Evolutionary conservation across 2,113 vertebrate species (phyloP), one percentile per base, ranked within the genome.

Genomic region (Hemichromis elongatus): DNA sequence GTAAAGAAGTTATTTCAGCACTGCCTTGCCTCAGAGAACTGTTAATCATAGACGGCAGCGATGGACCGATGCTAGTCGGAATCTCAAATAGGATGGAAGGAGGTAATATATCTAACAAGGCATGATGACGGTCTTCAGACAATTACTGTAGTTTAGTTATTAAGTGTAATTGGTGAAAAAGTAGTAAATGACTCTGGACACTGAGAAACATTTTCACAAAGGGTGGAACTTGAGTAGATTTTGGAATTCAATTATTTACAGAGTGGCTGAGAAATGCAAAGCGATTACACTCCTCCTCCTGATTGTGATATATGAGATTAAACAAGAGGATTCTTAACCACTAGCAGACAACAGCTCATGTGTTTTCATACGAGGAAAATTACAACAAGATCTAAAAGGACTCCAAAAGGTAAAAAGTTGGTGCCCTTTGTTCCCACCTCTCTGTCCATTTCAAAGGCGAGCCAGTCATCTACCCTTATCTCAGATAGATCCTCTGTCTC

Each of bases 401-500:
- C 40, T 68, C 37, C n/a, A 45, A 83, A 59, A 56, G 21, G 28
- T 35, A 45, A 14, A 21, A 28, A 21, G n/a, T 35, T n/a, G 26
- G 3, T 40, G 81, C 5, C 3, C 75, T 83, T 42, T 73, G 66
- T 18, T 73, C 42, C 42, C 90, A 99, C 98, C 95, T 99, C 97
- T 83, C 86, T 94, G 30, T 99, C 97, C 86, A 98, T 12, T 83
- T 90, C 97, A 89, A 99, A 97, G 88, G 95, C 91, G 3, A 99
- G 95, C 97, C 98, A 98, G 7, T 99, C 97, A 81, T 99, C 98
- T 26, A 99, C 92, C 90, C 96, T 97, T 77, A 99, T 90, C 2
- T 97, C 82, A 7, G 96, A 90, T n/a, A 95, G 86, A 45, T 97
- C 92, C 45, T 94, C 94, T 9, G 83, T 55, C 19, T 93, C 94